These are phyloP conservation scores for Prunella fulvescens DNA, from an alignment of 2,113 vertebrate species.

Conservation along the genomic window DNA sequence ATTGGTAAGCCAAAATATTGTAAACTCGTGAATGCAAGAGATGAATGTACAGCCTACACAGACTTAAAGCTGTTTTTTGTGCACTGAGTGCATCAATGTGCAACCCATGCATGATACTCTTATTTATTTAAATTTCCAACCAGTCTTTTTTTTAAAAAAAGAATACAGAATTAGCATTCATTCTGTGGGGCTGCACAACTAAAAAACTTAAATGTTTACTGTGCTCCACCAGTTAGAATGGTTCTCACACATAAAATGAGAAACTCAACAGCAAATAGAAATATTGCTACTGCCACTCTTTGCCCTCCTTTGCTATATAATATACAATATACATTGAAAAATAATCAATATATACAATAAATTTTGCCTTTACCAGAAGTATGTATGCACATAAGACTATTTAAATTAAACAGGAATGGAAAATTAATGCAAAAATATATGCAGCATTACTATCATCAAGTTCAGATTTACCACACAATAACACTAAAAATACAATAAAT, in stretches of 20 bases:
- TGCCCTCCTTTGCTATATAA: not conserved
- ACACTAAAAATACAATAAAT: not conserved
- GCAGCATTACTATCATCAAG: not conserved
- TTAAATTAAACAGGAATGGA: not conserved
- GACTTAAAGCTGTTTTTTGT: not conserved
- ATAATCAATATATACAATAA: not conserved
- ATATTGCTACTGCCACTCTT: not conserved
- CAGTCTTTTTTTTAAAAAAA: not conserved
- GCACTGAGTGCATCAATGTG: no score
- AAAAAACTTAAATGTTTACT: not conserved
- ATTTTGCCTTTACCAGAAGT: not conserved
- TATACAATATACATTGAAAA: not conserved
- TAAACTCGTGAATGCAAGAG: not conserved
- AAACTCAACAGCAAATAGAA: not conserved
- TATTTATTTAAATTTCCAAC: not conserved
- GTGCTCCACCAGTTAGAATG: not conserved
- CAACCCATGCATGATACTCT: not conserved
- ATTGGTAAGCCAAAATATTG: not conserved
- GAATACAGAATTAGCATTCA: not conserved
- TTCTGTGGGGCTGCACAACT: not conserved
- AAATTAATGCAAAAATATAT: not conserved
- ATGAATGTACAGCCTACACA: not conserved
- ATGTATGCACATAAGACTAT: not conserved
- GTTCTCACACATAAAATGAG: not conserved
- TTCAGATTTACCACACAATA: not conserved